Conservation (phyloP, 2,888 invertebrate genomes). For the Drosophila aldrichi region DNA sequence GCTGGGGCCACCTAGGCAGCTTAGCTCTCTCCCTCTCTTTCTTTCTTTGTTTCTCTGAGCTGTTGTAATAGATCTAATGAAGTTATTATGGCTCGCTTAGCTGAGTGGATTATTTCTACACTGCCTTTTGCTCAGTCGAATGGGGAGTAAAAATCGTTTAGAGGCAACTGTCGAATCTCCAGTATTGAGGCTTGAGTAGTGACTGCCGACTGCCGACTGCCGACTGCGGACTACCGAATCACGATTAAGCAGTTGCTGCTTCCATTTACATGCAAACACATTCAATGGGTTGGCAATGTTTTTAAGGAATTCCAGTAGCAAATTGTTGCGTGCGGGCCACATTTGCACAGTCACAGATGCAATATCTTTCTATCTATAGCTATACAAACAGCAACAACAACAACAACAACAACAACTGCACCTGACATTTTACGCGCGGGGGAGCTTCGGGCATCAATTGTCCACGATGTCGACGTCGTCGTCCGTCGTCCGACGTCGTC, state of each 20-base stretch:
- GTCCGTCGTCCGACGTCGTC: constrained; percentile 51
- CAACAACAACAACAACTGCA: constrained; percentile 38
- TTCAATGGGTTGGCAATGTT: constrained; percentile 47
- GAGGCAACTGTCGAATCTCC: constrained; percentile 11
- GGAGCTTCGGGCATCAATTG: constrained; percentile 75
- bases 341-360: constrained; percentile 62
- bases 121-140: constrained; percentile 18
- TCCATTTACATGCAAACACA: constrained; percentile 68
- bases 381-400: constrained; percentile 7
- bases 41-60: not conserved
- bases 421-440: constrained; percentile 73
- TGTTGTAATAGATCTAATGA: constrained; percentile 51
- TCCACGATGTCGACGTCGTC: constrained; percentile 67
- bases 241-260: constrained; percentile 75
- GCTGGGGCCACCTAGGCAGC: constrained; percentile 43
- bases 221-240: constrained; percentile 60
- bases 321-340: constrained; percentile 81
- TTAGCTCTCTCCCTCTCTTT: constrained; percentile 28
- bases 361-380: constrained; percentile 59
- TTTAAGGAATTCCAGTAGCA: constrained; percentile 75
- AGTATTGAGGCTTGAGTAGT: constrained; percentile 3
- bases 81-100: constrained; percentile 57
- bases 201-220: constrained; percentile 46
- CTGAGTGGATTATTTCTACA: constrained; percentile 14
- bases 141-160: constrained; percentile 8